Base-by-base conservation (phyloP, 2,888 invertebrate species). In the Thymelicus acteon region DNA sequence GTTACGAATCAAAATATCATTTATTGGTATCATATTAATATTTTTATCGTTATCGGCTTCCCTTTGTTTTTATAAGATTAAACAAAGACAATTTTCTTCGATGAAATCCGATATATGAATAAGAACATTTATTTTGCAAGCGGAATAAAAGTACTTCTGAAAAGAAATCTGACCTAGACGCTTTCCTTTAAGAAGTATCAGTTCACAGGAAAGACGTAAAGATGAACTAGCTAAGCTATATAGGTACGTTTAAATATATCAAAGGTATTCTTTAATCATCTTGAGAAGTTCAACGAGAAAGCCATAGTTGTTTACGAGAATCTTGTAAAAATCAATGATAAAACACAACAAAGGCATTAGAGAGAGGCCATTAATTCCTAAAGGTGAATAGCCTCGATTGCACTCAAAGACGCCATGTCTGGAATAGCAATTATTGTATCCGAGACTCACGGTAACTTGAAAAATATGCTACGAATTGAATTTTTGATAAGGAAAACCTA, bases 351-450 rank as follows among this genome's bases (percentile, higher is more conserved):
- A 82, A 87, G 82, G 85, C 83, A 84, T 84, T 85, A 85, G 81
- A 79, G 81, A 85, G 83, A 82, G 84, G 77, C 87, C 86, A 90
- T 91, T 91, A 89, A 88, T 89, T 90, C 87, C 82, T 83, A 80
- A 82, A 85, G 92, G 91, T 92, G 89, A 92, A 91, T 81, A 85
- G 87, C 90, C 92, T 86, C 82, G 79, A 79, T 76, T 77, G 80
- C 80, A 80, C 80, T 84, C 80, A 82, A 80, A 85, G 84, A 81
- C 82, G 82, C 82, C 85, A 84, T 82, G 91, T 87, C 88, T 88
- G 85, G 91, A 89, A 92, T 92, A 90, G 85, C 85, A 92, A 92
- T 91, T 86, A 84, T 85, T 89, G 82, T 85, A 83, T 81, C 82
- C 68, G 54, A 77, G 65, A 54, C 65, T 70, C 60, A 71, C 80